A percentile compares a stretch with the other conserved stretches of the same genome.
Evolutionary conservation across 2,797 vertebrate genomes (phyloP).

Genomic region (Clarias platycephalus): DNA sequence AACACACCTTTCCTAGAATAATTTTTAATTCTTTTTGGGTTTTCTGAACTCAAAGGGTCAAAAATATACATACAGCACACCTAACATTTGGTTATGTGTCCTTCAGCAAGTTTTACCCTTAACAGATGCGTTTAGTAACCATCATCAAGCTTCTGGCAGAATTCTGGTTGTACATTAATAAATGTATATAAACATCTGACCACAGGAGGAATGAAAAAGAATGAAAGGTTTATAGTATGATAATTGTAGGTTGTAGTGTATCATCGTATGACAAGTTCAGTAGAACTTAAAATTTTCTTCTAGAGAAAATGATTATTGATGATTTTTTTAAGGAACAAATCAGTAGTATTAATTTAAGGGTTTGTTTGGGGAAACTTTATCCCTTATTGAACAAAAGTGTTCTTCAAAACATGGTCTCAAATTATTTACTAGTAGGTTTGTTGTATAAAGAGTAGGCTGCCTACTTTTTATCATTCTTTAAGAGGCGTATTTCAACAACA

Average conservation of each 20-base stretch:
- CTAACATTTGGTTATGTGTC: no score
- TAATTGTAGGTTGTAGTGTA: background rate
- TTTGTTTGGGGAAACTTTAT: background rate
- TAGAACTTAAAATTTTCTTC: background rate
- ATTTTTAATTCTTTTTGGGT: no score
- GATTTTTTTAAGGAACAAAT: background rate
- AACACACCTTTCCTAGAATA: no score
- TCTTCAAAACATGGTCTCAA: background rate
- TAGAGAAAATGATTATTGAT: background rate
- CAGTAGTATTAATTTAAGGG: background rate
- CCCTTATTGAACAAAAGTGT: background rate
- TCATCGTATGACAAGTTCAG: background rate
- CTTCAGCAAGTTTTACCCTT: no score
- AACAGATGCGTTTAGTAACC: no score
- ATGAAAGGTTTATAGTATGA: background rate
- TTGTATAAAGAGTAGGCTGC: background rate
- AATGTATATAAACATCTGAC: no score
- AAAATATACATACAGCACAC: no score
- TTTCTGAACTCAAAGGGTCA: no score
- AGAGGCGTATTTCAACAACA: background rate
- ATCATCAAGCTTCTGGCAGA: no score
- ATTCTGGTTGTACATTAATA: no score
- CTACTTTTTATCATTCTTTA: background rate
- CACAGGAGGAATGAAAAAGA: background rate
- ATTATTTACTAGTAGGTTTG: background rate